Evolutionary conservation across 2,888 invertebrate genomes (phyloP).

Genomic region (Caenorhabditis plicata): DNA sequence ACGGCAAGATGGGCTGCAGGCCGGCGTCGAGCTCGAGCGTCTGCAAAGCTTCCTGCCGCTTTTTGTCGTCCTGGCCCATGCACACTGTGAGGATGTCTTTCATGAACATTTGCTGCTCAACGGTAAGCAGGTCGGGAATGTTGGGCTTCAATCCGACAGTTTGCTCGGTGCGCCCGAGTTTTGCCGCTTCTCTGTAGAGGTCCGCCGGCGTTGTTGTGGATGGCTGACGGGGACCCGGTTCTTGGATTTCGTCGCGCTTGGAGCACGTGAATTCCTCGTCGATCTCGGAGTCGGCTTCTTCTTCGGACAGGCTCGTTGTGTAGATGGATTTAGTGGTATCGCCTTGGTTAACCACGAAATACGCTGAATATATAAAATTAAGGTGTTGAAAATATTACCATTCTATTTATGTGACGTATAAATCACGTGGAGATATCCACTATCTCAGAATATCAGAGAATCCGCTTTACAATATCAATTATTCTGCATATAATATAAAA

Average conservation of each 20-base stretch:
- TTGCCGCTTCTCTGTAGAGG: constrained; percentile 17
- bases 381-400: too few species aligned
- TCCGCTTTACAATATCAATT: too few species aligned
- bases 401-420: too few species aligned
- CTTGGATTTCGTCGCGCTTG: background rate
- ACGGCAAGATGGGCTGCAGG: constrained; percentile 25
- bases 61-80: constrained; percentile 41
- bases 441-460: too few species aligned
- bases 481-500: too few species aligned
- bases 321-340: constrained; percentile 16
- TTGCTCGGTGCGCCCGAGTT: constrained; percentile 17
- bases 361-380: constrained; percentile 37
- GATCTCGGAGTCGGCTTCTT: constrained; percentile 29
- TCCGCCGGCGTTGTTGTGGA: background rate
- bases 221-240: background rate
- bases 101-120: constrained; percentile 47
- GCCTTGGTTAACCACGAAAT: constrained; percentile 35
- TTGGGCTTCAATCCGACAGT: constrained; percentile 30
- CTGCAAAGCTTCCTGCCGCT: constrained; percentile 32
- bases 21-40: constrained; percentile 46
- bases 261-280: background rate
- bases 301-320: constrained; percentile 2
- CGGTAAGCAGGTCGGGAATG: constrained; percentile 20
- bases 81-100: constrained; percentile 45
- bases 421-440: too few species aligned